Evolutionary conservation across 2,113 vertebrate species (phyloP), one percentile per base, ranked within the genome.

Genomic region (Thunnus thynnus): DNA sequence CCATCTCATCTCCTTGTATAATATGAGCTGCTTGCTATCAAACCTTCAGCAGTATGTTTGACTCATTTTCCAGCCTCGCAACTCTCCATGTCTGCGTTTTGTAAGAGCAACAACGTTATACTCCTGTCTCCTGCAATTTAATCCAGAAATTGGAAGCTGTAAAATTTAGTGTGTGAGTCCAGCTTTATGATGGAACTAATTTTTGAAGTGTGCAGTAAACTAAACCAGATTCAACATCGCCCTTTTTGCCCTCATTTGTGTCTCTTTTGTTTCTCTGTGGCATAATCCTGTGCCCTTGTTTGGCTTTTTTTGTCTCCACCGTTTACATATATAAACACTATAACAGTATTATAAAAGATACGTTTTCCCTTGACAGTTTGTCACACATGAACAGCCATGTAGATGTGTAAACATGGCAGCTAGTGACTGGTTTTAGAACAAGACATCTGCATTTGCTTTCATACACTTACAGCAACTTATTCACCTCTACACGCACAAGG

Each of bases 141-240:
- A 89, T 88, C 66, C 72, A 89, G 65, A 83, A 89, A 90, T 86
- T 89, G 90, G 65, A 92, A 89, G 75, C 87, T 68, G 78, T 94
- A 85, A 92, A 93, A 85, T 88, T 60, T 62, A 46, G 83, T 80
- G 46, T 78, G 63, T 60, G 72, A 78, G 72, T 85, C 80, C 80
- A 83, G 78, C 78, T 92, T 91, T 86, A 83, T 80, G 87, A 92
- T 92, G 88, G 83, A 90, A 88, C 88, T 83, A 89, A 92, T 93
- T 93, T 93, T 87, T 80, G 44, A 92, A 91, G 86, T 88, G 88
- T 82, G 72, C 76, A 78, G 55, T 89, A 92, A 94, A 93, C 90
- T 76, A 86, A 92, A 90, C 86, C 89, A 91, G 87, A 92, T 83
- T 90, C 72, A 87, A 77, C 76, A 78, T 82, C 57, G 77, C 50